Evolutionary conservation across 2,888 invertebrate genomes (phyloP).

Genomic region (Apotomis capreana): DNA sequence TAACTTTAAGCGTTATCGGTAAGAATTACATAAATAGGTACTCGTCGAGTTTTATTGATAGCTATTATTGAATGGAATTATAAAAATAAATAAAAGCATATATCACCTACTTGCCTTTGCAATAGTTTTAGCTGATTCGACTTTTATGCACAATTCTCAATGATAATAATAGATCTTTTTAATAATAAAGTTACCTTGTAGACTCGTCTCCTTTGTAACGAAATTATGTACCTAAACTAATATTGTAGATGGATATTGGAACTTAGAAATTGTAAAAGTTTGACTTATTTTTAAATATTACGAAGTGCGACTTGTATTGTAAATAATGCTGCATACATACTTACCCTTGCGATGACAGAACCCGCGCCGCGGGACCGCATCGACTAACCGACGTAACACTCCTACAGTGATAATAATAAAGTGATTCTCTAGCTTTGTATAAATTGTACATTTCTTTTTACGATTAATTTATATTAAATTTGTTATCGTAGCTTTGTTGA

Average conservation of each 20-base stretch:
- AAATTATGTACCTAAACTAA: constrained; percentile 47
- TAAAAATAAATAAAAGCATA: constrained; percentile 58
- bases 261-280: constrained; percentile 48
- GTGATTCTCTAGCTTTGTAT: constrained; percentile 81
- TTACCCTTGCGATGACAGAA: constrained; percentile 29
- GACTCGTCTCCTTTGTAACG: constrained; percentile 57
- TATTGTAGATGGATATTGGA: constrained; percentile 38
- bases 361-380: constrained; percentile 46
- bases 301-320: constrained; percentile 52
- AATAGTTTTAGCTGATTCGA: constrained; percentile 72
- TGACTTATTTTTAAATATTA: constrained; percentile 42
- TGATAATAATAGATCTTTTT: constrained; percentile 46
- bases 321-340: constrained; percentile 56
- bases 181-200: constrained; percentile 70
- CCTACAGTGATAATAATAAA: constrained; percentile 74
- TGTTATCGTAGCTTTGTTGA: constrained; percentile 83
- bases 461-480: constrained; percentile 82
- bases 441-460: constrained; percentile 81
- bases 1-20: constrained; percentile 62
- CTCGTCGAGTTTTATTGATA: constrained; percentile 60
- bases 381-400: constrained; percentile 60
- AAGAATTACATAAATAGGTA: constrained; percentile 56
- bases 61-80: constrained; percentile 58
- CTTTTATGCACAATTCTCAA: constrained; percentile 71
- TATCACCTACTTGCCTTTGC: constrained; percentile 80